A percentile compares a stretch with the other conserved stretches of the same genome.
These are phyloP conservation scores for Physella acuta DNA, from an alignment of 1,140 invertebrate species.

Conservation along the genomic window DNA sequence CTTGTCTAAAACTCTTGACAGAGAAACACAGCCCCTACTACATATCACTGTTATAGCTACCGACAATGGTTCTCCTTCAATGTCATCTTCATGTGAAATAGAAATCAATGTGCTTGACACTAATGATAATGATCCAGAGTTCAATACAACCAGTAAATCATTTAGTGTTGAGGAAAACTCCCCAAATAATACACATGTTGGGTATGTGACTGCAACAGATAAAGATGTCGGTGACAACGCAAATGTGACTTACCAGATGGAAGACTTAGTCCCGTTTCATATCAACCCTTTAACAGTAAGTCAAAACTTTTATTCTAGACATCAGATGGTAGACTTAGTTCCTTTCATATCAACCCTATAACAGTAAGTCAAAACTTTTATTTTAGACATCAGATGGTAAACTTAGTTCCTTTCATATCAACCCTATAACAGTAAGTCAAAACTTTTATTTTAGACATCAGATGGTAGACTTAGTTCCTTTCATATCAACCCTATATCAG, in stretches of 20 bases:
- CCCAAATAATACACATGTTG: slow-evolving; percentile 71
- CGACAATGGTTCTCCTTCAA: slow-evolving; percentile 33
- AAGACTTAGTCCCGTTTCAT: slow-evolving; percentile 20
- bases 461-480: too few relatives aligned
- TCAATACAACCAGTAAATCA: slow-evolving; percentile 18
- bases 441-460: too few relatives aligned
- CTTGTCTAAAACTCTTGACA: slow-evolving; percentile 35
- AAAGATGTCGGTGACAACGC: slow-evolving; percentile 70
- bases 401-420: too few relatives aligned
- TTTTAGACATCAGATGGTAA: too few relatives aligned
- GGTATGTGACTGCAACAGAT: slow-evolving; percentile 79
- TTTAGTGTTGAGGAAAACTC: slow-evolving; percentile 69
- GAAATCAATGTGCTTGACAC: slow-evolving; percentile 41
- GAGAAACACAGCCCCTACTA: slow-evolving; percentile 30
- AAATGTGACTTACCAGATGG: slow-evolving; percentile 27
- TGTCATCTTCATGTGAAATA: slow-evolving; percentile 37
- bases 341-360: too few relatives aligned
- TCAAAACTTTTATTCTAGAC: too few relatives aligned
- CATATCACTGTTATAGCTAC: slow-evolving; percentile 35
- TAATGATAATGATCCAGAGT: slow-evolving; percentile 49
- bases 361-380: too few relatives aligned
- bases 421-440: too few relatives aligned
- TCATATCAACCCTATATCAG: too few relatives aligned
- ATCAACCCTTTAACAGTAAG: slow-evolving; percentile 22
- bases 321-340: too few relatives aligned